A percentile compares a stretch with the other conserved stretches of the same genome.
phyloP scores from a whole-genome alignment of 53 echinoderm and acorn worm species.

The Mesocentrotus franciscanus region DNA sequence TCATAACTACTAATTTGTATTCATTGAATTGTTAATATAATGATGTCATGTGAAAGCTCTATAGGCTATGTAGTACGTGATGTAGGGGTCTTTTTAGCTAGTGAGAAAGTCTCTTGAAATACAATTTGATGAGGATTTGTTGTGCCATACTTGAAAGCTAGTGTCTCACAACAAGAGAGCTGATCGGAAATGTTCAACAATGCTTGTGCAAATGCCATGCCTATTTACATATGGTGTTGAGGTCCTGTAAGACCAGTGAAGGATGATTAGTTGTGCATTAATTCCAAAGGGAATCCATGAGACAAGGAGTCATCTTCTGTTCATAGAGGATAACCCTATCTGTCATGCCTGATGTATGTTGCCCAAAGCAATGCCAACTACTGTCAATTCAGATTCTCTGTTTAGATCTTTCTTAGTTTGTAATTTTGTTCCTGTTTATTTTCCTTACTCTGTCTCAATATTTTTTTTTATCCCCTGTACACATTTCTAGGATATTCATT shows the following conservation, averaged over 20 bases:
- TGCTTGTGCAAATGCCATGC: not conserved
- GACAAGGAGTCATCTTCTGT: not conserved
- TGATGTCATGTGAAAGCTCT: not conserved
- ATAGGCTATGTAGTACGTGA: no score
- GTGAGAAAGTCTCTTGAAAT: not conserved
- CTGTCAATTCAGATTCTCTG: not conserved
- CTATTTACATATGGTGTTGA: not conserved
- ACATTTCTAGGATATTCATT: no score
- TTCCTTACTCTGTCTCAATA: not conserved
- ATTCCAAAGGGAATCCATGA: not conserved
- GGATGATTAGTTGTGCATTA: not conserved
- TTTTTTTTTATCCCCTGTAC: no score
- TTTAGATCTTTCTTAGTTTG: not conserved
- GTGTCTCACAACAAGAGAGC: not conserved
- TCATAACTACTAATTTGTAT: not conserved
- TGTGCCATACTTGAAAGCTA: not conserved
- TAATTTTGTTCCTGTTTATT: not conserved
- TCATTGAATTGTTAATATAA: not conserved
- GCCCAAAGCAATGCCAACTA: not conserved
- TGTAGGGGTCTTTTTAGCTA: not conserved
- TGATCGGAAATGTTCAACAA: not conserved
- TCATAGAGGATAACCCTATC: not conserved
- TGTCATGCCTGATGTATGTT: not conserved
- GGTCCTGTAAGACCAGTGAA: not conserved
- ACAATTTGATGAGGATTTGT: not conserved